Evolutionary conservation across 64 coral and sea anemone species (phyloP).

Genomic region (Trachythela sp.): DNA sequence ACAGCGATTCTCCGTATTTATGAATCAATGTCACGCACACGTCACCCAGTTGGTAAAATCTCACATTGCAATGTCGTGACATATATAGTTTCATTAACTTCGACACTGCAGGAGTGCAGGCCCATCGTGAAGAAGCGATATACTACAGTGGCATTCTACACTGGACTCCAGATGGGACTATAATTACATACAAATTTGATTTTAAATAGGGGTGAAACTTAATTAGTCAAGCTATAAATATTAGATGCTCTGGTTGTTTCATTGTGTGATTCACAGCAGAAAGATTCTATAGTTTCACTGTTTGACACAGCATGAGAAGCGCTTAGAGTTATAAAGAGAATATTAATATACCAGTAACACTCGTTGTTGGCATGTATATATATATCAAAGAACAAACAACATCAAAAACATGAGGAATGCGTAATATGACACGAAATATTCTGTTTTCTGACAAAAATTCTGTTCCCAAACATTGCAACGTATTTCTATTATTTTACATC

Average conservation of each 20-base stretch:
- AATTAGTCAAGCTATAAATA: not conserved
- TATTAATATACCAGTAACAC: not conserved
- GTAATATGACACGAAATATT: no score
- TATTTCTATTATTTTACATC: not conserved
- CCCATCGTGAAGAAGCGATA: not conserved
- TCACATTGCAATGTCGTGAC: not conserved
- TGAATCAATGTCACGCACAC: not conserved
- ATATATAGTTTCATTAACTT: not conserved
- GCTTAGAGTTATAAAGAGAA: no score
- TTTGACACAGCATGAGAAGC: not conserved
- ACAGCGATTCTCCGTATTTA: no score
- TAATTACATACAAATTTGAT: not conserved
- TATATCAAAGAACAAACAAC: no score
- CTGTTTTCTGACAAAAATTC: not conserved
- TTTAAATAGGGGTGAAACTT: not conserved
- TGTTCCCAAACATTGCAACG: not conserved
- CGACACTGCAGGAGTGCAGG: not conserved
- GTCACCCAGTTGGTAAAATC: not conserved
- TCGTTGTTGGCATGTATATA: not conserved
- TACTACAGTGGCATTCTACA: not conserved
- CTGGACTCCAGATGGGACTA: not conserved
- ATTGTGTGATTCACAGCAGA: not conserved
- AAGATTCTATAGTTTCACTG: not conserved
- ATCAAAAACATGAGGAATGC: no score
- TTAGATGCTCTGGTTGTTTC: not conserved